These are phyloP conservation scores for Drosophila colorata DNA, from an alignment of 2,888 invertebrate species.

Conservation along the genomic window DNA sequence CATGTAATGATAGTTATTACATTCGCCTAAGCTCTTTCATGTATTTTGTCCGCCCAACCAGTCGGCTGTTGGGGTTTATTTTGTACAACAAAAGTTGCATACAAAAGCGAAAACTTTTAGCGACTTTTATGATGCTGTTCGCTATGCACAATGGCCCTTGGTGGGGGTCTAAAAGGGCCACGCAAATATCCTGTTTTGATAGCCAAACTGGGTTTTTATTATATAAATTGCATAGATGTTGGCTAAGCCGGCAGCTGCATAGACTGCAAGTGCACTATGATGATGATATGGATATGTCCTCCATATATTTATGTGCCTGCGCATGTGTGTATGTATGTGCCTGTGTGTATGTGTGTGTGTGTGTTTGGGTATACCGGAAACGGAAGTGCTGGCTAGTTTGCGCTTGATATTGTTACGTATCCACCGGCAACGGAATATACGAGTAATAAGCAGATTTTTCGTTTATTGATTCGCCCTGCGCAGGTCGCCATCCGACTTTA, in stretches of 20 bases:
- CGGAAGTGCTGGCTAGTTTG: conserved; percentile 83
- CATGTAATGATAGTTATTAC: conserved; percentile 65
- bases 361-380: conserved; percentile 74
- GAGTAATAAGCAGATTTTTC: conserved; percentile 75
- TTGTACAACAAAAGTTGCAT: conserved; percentile 54
- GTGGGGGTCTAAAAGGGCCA: conserved; percentile 25
- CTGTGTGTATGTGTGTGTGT: conserved; percentile 26
- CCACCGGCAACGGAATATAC: conserved; percentile 19
- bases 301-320: conserved; percentile 15
- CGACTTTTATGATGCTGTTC: conserved; percentile 64
- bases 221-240: conserved; percentile 73
- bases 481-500: conserved; percentile 32
- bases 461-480: conserved; percentile 67
- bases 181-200: conserved; percentile 74
- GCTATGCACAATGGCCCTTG: conserved; percentile 2
- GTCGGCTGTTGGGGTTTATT: conserved; percentile 17
- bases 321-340: conserved; percentile 11
- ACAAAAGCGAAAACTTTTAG: conserved; percentile 60
- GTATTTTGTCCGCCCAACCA: conserved; percentile 33
- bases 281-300: conserved; percentile 35
- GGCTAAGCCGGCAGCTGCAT: conserved; percentile 67
- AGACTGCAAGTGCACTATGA: conserved; percentile 56
- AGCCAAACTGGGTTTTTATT: conserved; percentile 67
- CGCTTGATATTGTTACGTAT: conserved; percentile 73
- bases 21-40: conserved; percentile 61